phyloP scores from a whole-genome alignment of 2,797 vertebrate species.

The Muscicapa striata region DNA sequence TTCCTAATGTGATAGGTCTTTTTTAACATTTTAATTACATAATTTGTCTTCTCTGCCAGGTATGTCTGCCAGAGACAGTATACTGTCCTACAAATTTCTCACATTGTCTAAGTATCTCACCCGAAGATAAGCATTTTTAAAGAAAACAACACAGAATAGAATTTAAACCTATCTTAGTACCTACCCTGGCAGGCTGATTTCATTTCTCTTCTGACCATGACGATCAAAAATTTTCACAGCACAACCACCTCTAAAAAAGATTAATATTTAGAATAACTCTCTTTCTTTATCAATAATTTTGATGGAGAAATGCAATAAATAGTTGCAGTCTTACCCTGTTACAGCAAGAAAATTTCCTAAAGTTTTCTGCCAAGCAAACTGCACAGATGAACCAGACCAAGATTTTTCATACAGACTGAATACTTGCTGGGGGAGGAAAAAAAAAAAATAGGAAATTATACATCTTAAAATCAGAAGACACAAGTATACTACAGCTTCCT shows the following conservation, averaged over 20 bases:
- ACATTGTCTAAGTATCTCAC: neutral
- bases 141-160: neutral
- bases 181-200: constrained; percentile 90
- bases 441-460: neutral
- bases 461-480: neutral
- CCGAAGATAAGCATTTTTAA: neutral
- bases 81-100: neutral
- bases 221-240: constrained; percentile 95
- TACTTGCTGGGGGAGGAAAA: constrained; percentile 79
- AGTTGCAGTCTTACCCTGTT: constrained; percentile 84
- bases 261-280: neutral
- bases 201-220: constrained; percentile 93
- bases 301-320: neutral
- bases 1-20: neutral
- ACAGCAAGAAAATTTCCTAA: constrained; percentile 93
- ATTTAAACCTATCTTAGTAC: constrained; percentile 39
- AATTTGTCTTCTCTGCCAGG: neutral
- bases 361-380: constrained; percentile 93
- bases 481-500: neutral
- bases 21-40: neutral
- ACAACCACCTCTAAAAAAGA: constrained; percentile 83
- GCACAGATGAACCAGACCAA: constrained; percentile 83
- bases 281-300: neutral
- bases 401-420: constrained; percentile 88
- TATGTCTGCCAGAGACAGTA: neutral